phyloP scores from a whole-genome alignment of 2,888 invertebrate genomes.

The Hyles lineata region DNA sequence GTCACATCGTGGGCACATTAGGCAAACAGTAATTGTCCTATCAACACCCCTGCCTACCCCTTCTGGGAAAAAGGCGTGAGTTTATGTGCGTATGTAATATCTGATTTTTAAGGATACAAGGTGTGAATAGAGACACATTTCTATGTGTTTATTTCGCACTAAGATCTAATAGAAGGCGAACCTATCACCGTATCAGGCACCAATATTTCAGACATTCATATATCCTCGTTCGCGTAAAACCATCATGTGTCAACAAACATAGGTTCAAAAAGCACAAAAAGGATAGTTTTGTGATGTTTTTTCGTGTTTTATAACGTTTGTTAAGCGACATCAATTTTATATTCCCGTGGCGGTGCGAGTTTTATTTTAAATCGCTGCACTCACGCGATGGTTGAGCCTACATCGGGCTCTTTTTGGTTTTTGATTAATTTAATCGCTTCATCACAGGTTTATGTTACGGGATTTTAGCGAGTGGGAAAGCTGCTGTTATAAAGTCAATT shows the following conservation, averaged over 20 bases:
- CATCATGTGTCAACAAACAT: background rate
- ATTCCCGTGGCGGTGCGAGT: background rate
- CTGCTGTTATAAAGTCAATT: background rate
- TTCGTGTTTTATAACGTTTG: background rate
- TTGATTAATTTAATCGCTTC: background rate
- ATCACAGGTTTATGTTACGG: background rate
- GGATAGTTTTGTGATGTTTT: background rate
- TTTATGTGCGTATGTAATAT: no score
- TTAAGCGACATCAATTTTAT: slow-evolving; percentile 24
- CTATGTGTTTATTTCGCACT: no score
- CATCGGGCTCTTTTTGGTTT: background rate
- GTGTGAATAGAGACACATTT: no score
- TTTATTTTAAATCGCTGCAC: slow-evolving; percentile 28
- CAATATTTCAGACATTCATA: no score
- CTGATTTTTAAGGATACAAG: no score
- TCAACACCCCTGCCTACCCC: no score
- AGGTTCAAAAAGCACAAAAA: background rate
- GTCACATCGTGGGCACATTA: no score
- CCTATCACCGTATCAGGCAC: no score
- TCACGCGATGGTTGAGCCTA: slow-evolving; percentile 25
- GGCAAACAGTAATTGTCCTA: no score
- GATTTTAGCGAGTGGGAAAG: background rate
- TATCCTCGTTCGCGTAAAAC: background rate
- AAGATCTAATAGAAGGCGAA: no score
- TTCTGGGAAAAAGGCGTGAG: no score